Evolutionary conservation across 2,113 vertebrate genomes (phyloP).

Genomic region (Forbesichthys agassizii): DNA sequence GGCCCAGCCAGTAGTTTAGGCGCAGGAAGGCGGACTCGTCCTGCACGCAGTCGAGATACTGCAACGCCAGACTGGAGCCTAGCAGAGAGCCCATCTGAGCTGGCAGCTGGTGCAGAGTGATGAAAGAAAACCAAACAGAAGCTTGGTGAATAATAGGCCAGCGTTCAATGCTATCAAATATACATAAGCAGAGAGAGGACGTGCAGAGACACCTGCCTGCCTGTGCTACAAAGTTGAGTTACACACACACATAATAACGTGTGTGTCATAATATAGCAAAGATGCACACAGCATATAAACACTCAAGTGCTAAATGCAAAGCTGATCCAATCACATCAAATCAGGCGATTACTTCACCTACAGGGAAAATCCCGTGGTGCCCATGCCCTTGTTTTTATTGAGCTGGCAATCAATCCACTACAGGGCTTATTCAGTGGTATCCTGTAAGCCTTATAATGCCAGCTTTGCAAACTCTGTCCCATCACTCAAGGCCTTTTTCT

Average conservation of each 20-base stretch:
- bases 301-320: neutral
- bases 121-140: conserved; percentile 7
- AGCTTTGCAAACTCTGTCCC: conserved; percentile 28
- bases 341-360: conserved; percentile 15
- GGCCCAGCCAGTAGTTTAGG: conserved; percentile 89
- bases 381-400: conserved; percentile 17
- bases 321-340: conserved; percentile 1
- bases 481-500: conserved; percentile 24
- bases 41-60: conserved; percentile 88
- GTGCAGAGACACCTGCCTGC: neutral
- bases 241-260: neutral
- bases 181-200: conserved; percentile 1
- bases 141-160: neutral
- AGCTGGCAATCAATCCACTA: conserved; percentile 15
- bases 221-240: neutral
- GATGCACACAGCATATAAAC: neutral
- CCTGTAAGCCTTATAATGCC: conserved; percentile 37
- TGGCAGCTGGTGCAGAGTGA: conserved; percentile 80
- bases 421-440: conserved; percentile 24
- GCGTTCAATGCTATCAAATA: conserved; percentile 12
- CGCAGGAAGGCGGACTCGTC: conserved; percentile 87
- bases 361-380: conserved; percentile 17
- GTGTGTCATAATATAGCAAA: neutral
- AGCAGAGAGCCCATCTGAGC: conserved; percentile 92
- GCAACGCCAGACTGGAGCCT: conserved; percentile 83